Evolutionary conservation across 2,113 vertebrate genomes (phyloP).

Genomic region (Atractosteus spatula): DNA sequence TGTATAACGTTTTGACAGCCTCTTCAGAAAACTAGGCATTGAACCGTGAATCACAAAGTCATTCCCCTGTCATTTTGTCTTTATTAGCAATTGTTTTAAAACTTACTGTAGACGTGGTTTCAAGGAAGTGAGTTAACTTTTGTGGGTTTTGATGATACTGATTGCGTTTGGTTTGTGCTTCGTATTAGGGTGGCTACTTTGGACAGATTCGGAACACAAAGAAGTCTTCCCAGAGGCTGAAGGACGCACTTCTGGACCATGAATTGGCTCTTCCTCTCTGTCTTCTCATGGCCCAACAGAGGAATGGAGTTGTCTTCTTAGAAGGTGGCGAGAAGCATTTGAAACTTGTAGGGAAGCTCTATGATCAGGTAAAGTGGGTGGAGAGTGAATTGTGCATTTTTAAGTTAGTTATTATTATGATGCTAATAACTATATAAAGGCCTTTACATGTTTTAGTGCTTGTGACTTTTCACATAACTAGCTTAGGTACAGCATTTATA

Average conservation of each 20-base stretch:
- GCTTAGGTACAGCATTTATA: no score
- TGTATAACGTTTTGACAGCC: no score
- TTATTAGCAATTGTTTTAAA: no score
- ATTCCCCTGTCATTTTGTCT: no score
- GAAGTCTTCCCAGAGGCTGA: conserved; percentile 95
- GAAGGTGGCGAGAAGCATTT: conserved; percentile 96
- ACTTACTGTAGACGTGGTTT: no score
- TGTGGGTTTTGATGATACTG: no score
- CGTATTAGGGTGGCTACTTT: conserved; percentile 90
- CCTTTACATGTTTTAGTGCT: no score
- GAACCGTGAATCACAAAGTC: no score
- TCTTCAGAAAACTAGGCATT: no score
- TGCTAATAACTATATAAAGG: no score
- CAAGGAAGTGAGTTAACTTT: no score
- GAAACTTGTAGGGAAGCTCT: conserved; percentile 95
- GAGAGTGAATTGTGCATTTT: not conserved
- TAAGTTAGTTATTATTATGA: not conserved
- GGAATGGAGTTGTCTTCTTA: conserved; percentile 91
- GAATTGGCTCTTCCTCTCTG: conserved; percentile 93
- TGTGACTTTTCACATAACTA: no score
- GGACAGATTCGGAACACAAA: conserved; percentile 98
- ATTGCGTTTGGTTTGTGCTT: not conserved
- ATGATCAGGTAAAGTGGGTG: conserved; percentile 82
- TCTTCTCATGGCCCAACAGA: conserved; percentile 95
- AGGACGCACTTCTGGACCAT: conserved; percentile 88